Base-by-base conservation (phyloP, 2,113 vertebrate genomes). In the Aspidoscelis tigris region DNA sequence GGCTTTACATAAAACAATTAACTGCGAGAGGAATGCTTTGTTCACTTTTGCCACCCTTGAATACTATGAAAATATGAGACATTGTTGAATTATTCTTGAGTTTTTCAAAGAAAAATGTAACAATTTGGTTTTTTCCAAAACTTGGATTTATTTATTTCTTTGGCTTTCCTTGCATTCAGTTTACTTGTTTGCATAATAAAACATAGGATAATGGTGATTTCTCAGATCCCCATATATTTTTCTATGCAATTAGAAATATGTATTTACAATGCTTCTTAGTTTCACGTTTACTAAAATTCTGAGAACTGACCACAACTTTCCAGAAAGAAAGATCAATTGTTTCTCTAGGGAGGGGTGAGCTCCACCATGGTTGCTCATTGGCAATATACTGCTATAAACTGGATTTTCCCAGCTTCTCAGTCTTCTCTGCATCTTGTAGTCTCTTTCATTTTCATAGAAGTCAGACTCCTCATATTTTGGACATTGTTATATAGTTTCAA, bases 111-210 rank as follows among this genome's bases (percentile, higher is more conserved):
- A 26, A 22, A 75, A 75, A 47, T 20, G 86, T 44, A 22, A 16
- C 0, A 58, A 58, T 0, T 7, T 71, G 21, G 20, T 44, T 0
- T 80, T 69, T 81, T 80, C 76, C 14, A 68, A 43, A 64, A 77
- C 18, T 0, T 68, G 80, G 55, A 14, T 76, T 72, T 86, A 18
- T 61, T 61, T 58, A 16, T 58, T 18, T 26, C 1, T 0, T 0
- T 55, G 33, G 14, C 22, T 12, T 88, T 87, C 65, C 8, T 87
- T 2, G 26, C 55, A 47, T 58, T 77, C 5, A 53, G 3, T 21
- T 21, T 21, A 74, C 82, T 87, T 73, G 86, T 89, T 58, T 66
- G 26, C 22, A 65, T 64, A 11, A 77, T n/a, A 66, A 39, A 84
- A 84, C 85, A 53, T 70, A 55, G n/a, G 5, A 69, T 65, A 33